Conservation (phyloP, 2,888 invertebrate species). For the Muschampia plurimacula region DNA sequence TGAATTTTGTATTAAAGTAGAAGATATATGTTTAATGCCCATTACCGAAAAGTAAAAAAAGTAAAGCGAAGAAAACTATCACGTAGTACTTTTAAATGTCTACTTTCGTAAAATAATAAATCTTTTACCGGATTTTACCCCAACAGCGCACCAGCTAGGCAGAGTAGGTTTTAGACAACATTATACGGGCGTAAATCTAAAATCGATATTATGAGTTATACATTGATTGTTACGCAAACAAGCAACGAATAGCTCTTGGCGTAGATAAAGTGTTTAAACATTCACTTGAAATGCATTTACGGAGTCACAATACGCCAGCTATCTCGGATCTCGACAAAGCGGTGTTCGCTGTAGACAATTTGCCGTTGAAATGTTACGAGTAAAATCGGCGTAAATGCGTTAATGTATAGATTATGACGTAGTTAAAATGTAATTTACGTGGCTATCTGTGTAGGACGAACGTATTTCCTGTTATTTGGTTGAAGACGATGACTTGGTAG, state of each 20-base stretch:
- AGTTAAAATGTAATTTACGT: not conserved
- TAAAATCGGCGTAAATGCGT: constrained; percentile 13
- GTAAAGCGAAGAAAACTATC: too few species aligned
- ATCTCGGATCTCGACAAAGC: constrained; percentile 49
- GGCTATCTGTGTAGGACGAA: not conserved
- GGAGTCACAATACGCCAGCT: constrained; percentile 47
- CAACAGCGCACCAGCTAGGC: not conserved
- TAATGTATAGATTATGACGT: constrained; percentile 1
- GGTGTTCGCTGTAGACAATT: constrained; percentile 51
- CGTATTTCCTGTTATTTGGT: constrained; percentile 1
- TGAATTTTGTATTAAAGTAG: too few species aligned
- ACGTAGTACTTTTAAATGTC: too few species aligned
- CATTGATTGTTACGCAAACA: constrained; percentile 54
- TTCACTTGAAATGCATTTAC: constrained; percentile 49
- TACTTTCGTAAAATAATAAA: too few species aligned
- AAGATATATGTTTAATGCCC: too few species aligned
- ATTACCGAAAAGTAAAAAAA: too few species aligned
- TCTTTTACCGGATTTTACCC: too few species aligned
- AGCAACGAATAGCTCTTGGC: constrained; percentile 34
- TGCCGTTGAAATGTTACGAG: constrained; percentile 52
- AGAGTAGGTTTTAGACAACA: constrained; percentile 45
- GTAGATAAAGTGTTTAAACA: constrained; percentile 48
- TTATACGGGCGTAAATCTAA: constrained; percentile 45
- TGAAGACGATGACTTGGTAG: not conserved
- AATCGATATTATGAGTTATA: constrained; percentile 50